phyloP scores from a whole-genome alignment of 2,113 vertebrate species.

The Hippolais icterina region DNA sequence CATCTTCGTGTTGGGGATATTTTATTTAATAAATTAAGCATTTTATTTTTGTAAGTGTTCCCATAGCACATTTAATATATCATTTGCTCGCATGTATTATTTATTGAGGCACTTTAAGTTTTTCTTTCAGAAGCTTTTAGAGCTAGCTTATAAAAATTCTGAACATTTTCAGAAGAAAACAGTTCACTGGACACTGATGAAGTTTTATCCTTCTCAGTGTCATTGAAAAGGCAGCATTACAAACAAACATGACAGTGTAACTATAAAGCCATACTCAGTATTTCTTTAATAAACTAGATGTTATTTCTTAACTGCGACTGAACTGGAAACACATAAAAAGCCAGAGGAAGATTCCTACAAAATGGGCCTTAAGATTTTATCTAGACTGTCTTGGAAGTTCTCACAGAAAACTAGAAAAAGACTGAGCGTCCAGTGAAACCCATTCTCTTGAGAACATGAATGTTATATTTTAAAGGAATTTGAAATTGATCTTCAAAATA shows the following conservation, averaged over 20 bases:
- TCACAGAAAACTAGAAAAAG: slow-evolving; percentile 9
- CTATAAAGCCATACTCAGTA: slow-evolving; percentile 76
- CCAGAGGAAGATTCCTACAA: slow-evolving; percentile 61
- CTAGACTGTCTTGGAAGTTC: slow-evolving; percentile 43
- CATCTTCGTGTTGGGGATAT: slow-evolving; percentile 65
- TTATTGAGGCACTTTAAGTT: slow-evolving; percentile 66
- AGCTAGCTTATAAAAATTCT: slow-evolving; percentile 53
- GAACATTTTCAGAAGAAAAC: slow-evolving; percentile 47
- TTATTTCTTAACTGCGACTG: slow-evolving; percentile 67
- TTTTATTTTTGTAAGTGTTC: slow-evolving; percentile 74
- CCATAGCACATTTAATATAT: slow-evolving; percentile 63
- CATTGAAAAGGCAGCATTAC: slow-evolving; percentile 51
- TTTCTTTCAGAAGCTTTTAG: slow-evolving; percentile 55
- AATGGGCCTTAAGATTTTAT: slow-evolving; percentile 63
- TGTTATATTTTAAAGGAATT: slow-evolving; percentile 29
- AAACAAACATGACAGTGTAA: slow-evolving; percentile 71
- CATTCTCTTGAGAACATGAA: slow-evolving; percentile 42
- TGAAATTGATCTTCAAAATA: slow-evolving; percentile 5
- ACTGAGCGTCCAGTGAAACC: slow-evolving; percentile 35
- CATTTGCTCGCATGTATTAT: slow-evolving; percentile 61
- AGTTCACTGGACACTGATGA: slow-evolving; percentile 45
- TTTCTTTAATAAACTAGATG: slow-evolving; percentile 68
- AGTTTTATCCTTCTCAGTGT: slow-evolving; percentile 62
- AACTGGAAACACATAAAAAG: slow-evolving; percentile 58
- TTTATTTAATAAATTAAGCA: slow-evolving; percentile 71